These are phyloP conservation scores for Dendroctonus ponderosae DNA, from an alignment of 1,140 invertebrate species.

Conservation along the genomic window DNA sequence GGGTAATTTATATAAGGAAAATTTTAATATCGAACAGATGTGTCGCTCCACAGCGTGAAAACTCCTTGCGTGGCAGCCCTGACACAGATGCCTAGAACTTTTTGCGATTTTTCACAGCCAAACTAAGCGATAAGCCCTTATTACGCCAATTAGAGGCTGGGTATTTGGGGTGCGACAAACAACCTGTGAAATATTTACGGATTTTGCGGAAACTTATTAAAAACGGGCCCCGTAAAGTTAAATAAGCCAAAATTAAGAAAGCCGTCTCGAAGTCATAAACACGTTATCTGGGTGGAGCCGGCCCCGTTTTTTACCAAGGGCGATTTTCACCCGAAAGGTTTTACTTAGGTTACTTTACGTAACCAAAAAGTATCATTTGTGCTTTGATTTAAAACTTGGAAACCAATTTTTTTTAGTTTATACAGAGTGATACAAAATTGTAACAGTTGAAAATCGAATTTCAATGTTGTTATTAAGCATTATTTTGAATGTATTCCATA, in stretches of 20 bases:
- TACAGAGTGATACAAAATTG: no score
- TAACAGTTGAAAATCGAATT: no score
- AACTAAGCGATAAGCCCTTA: neutral
- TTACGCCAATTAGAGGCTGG: neutral
- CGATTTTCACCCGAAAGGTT: no score
- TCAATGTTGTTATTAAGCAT: no score
- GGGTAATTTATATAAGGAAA: slow-evolving; percentile 24
- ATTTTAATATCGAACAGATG: slow-evolving; percentile 31
- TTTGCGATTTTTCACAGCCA: no score
- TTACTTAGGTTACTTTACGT: no score
- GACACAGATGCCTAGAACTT: no score
- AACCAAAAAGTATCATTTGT: no score
- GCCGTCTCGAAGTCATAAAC: slow-evolving; percentile 18
- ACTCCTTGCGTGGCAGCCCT: no score
- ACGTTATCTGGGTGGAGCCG: slow-evolving; percentile 21
- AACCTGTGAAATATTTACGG: slow-evolving; percentile 24
- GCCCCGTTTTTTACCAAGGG: neutral
- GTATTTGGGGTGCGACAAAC: slow-evolving; percentile 1
- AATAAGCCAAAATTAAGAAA: slow-evolving; percentile 31
- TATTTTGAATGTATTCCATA: no score
- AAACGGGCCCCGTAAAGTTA: slow-evolving; percentile 22
- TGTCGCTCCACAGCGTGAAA: neutral
- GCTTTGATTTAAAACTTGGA: no score
- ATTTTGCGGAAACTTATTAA: slow-evolving; percentile 19
- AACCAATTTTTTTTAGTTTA: no score